phyloP scores from a whole-genome alignment of 2,797 vertebrate genomes.

The Gobio occitaniae region DNA sequence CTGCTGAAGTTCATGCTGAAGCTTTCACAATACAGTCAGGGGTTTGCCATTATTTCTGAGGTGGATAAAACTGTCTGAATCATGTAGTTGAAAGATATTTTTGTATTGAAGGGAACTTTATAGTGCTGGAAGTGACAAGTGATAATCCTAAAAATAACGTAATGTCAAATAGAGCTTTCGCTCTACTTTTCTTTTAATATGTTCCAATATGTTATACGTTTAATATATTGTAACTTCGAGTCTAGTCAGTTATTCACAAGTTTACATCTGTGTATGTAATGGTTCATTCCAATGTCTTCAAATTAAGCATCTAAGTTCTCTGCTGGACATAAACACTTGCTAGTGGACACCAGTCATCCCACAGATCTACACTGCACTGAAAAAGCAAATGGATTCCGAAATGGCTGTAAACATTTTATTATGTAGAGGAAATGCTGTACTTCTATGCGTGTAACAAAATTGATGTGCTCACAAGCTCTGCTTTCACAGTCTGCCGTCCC shows the following conservation, averaged over 20 bases:
- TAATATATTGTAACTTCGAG: too few species aligned
- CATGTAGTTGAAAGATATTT: background rate
- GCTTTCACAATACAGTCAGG: background rate
- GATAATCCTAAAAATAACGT: background rate
- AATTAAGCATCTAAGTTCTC: background rate
- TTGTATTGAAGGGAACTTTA: background rate
- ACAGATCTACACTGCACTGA: background rate
- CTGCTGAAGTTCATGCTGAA: background rate
- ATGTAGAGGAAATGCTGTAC: conserved; percentile 11
- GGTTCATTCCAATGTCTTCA: background rate
- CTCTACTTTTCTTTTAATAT: background rate
- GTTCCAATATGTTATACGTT: too few species aligned
- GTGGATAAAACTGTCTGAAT: background rate
- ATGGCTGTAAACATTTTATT: background rate
- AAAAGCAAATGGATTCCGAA: conserved; percentile 7
- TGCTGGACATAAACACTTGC: background rate
- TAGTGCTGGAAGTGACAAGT: background rate
- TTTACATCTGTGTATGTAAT: background rate
- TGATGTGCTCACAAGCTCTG: conserved; percentile 61
- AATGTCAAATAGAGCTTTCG: background rate
- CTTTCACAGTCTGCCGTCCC: conserved; percentile 63
- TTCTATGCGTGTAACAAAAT: conserved; percentile 46
- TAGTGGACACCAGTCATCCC: background rate
- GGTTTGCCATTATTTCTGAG: background rate
- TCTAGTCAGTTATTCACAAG: too few species aligned